phyloP scores from a whole-genome alignment of 1,140 invertebrate genomes.

The Copidosoma floridanum region DNA sequence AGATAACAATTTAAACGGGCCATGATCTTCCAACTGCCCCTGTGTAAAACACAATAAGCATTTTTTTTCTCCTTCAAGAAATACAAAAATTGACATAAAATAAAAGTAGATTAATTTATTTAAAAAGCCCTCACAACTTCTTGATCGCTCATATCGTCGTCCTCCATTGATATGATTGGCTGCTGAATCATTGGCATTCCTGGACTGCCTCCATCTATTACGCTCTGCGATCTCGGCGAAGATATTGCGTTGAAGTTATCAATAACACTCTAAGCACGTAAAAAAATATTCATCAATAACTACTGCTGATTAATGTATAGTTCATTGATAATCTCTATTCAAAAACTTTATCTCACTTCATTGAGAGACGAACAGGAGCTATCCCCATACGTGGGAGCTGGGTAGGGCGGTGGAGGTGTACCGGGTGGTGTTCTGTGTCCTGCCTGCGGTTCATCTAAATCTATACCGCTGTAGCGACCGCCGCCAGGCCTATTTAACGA shows the following conservation, averaged over 20 bases:
- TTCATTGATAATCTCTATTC: too few species aligned
- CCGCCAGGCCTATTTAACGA: background rate
- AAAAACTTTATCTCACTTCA: slow-evolving; percentile 46
- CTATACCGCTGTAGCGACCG: slow-evolving; percentile 38
- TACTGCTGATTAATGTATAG: too few species aligned
- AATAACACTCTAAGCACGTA: too few species aligned
- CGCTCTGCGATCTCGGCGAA: slow-evolving; percentile 35
- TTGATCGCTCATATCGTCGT: slow-evolving; percentile 86
- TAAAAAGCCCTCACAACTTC: slow-evolving; percentile 63
- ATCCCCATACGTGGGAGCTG: slow-evolving; percentile 49
- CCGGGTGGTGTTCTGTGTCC: slow-evolving; percentile 70
- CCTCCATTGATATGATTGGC: slow-evolving; percentile 91
- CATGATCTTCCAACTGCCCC: slow-evolving; percentile 72
- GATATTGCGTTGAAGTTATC: slow-evolving; percentile 42
- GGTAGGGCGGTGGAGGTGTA: slow-evolving; percentile 84
- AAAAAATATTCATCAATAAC: too few species aligned
- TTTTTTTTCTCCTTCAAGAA: too few species aligned
- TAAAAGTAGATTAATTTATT: background rate
- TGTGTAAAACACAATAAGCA: slow-evolving; percentile 38
- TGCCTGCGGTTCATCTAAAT: slow-evolving; percentile 36
- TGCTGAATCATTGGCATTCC: slow-evolving; percentile 60
- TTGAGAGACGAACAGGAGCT: slow-evolving; percentile 45
- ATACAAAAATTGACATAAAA: too few species aligned
- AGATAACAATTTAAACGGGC: slow-evolving; percentile 75
- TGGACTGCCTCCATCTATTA: slow-evolving; percentile 42